These are phyloP conservation scores for Alloscopus bannaensis DNA, from an alignment of 2,888 invertebrate species.

Conservation along the genomic window DNA sequence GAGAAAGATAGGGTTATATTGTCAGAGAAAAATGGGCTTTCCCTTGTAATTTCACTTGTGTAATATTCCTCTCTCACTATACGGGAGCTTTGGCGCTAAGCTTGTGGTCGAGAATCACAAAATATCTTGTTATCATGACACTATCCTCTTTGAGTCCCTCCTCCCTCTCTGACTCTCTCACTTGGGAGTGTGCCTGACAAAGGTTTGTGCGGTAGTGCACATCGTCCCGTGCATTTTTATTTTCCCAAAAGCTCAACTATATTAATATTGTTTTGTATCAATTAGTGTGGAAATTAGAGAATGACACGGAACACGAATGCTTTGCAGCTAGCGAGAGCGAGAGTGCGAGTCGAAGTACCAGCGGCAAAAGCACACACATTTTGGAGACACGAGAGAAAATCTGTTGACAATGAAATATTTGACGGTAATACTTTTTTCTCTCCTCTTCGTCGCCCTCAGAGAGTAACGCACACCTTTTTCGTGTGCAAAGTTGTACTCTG, in stretches of 20 bases:
- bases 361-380: neutral
- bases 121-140: too few species aligned
- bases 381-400: neutral
- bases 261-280: slow-evolving; percentile 73
- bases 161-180: too few species aligned
- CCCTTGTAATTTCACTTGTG: too few species aligned
- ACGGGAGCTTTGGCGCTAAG: too few species aligned
- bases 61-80: too few species aligned
- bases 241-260: slow-evolving; percentile 48
- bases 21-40: too few species aligned
- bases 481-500: neutral
- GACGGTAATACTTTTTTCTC: slow-evolving; percentile 46
- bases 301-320: slow-evolving; percentile 54
- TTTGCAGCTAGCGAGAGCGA: neutral
- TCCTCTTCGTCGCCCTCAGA: neutral
- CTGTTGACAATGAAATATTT: slow-evolving; percentile 62
- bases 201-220: too few species aligned
- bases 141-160: too few species aligned
- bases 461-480: too few species aligned
- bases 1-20: too few species aligned
- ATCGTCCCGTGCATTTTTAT: too few species aligned
- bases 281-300: slow-evolving; percentile 72
- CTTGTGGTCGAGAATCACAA: slow-evolving; percentile 12
- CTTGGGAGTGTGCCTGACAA: too few species aligned
- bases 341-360: neutral